A percentile compares a stretch with the other conserved stretches of the same genome.
These are phyloP conservation scores for Xerus rutilus DNA, from an alignment of 2,797 vertebrate species.

Conservation along the genomic window DNA sequence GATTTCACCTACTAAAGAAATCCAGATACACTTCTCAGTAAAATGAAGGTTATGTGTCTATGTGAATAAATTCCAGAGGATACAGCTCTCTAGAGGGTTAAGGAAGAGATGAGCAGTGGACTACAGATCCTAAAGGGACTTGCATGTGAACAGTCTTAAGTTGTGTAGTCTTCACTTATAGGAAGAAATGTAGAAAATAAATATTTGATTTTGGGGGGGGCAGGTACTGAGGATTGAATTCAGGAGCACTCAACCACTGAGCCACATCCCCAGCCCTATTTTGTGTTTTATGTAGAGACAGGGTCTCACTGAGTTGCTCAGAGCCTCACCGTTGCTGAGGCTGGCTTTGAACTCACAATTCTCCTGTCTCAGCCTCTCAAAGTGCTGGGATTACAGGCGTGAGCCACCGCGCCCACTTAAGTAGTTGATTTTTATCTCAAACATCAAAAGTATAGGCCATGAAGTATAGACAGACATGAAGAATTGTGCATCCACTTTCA, in stretches of 20 bases:
- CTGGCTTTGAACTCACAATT: too few relatives aligned
- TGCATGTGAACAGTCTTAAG: constrained; percentile 22
- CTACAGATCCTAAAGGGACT: background rate
- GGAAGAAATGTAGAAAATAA: constrained; percentile 59
- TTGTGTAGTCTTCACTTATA: constrained; percentile 41
- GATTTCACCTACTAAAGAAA: constrained; percentile 21
- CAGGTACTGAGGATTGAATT: too few relatives aligned
- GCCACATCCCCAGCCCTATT: too few relatives aligned
- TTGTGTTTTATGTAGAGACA: too few relatives aligned
- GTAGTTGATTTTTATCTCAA: background rate
- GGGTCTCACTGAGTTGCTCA: too few relatives aligned
- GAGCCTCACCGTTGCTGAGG: too few relatives aligned
- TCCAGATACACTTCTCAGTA: background rate
- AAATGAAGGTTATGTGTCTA: background rate
- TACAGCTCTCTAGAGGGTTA: background rate
- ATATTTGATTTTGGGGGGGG: background rate
- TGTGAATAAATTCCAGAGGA: background rate
- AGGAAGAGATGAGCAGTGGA: background rate
- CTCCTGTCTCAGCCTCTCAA: too few relatives aligned
- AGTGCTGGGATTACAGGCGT: too few relatives aligned
- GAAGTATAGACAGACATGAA: constrained; percentile 40
- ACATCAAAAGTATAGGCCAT: constrained; percentile 29
- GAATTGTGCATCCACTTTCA: constrained; percentile 1
- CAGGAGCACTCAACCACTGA: too few relatives aligned
- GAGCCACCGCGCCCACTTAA: background rate